Evolutionary conservation across 2,888 invertebrate genomes (phyloP), one percentile per base, ranked within the genome.

Genomic region (Napeogenes sylphis): DNA sequence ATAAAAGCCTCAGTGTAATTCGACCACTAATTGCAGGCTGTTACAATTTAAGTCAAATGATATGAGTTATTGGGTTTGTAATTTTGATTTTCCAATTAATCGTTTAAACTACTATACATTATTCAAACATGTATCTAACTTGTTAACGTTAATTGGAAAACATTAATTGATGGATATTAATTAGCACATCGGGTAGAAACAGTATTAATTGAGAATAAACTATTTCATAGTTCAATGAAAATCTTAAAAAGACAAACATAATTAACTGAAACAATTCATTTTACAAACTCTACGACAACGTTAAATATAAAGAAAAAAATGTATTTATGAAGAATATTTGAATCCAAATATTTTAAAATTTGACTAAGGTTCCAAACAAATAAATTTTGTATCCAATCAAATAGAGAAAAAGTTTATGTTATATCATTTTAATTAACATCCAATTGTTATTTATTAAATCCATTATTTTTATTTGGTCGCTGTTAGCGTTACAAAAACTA

Each of bases 61-160:
- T 51, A 51, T 30, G 51, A 51, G 51, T 51, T 51, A 21, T 51
- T n/a, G 30, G 30, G 51, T 51, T 51, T 51, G 51, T 51, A 51
- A 51, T 51, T 21, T 51, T 8, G 51, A 42, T 42, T 51, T 51
- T 21, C 51, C 51, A 30, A 30, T 51, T 21, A 30, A 51, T 30
- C 51, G 30, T 51, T 51, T 51, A 30, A 51, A 51, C 51, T 30
- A 30, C 6, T 21, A 30, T 51, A 51, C 21, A 51, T 51, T 51
- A 51, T 51, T 21, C 10, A 51, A 51, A 51, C 51, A 30, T 42
- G 42, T 51, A 30, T 51, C 51, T 51, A 30, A 51, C 51, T 51
- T 51, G 30, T 51, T 10, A 51, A 51, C 21, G 4, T 51, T 51
- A n/a, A 51, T 51, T 51, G 8, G 51, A 6, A 51, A 21, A 30